Evolutionary conservation across 2,113 vertebrate genomes (phyloP).

Genomic region (Galeopterus variegatus): DNA sequence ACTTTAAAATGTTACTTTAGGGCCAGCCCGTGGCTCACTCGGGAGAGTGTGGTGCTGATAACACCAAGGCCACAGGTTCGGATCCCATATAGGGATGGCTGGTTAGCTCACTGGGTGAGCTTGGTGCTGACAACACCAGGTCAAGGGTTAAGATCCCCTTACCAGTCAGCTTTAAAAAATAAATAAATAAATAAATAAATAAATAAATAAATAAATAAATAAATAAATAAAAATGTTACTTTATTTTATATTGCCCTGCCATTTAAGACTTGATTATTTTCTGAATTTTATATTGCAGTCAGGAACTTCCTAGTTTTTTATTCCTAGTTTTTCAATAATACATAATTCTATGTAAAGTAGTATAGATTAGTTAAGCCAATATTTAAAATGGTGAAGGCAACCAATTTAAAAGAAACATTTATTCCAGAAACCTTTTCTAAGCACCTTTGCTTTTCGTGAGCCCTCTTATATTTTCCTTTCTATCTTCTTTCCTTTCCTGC

Average conservation of each 20-base stretch:
- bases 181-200: not conserved
- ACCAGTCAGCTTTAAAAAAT: too few species aligned
- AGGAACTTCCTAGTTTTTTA: not conserved
- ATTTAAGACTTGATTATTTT: slow-evolving; percentile 59
- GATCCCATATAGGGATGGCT: too few species aligned
- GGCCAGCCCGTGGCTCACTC: too few species aligned
- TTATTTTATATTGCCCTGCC: slow-evolving; percentile 21
- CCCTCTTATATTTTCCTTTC: not conserved
- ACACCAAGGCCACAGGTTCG: too few species aligned
- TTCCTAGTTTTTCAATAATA: not conserved
- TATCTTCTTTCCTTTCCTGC: not conserved
- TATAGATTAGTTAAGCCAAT: not conserved
- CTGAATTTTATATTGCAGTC: slow-evolving; percentile 22
- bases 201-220: not conserved
- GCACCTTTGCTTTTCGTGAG: slow-evolving; percentile 28
- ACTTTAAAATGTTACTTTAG: not conserved
- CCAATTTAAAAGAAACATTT: slow-evolving; percentile 11
- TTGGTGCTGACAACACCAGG: too few species aligned
- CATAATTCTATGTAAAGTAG: not conserved
- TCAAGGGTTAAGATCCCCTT: too few species aligned
- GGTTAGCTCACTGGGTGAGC: too few species aligned
- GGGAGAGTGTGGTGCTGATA: too few species aligned
- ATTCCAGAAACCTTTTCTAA: not conserved
- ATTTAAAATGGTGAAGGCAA: slow-evolving; percentile 44
- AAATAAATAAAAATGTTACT: not conserved